These are phyloP conservation scores for Leucophora obtusa DNA, from an alignment of 2,888 invertebrate genomes.

Conservation along the genomic window DNA sequence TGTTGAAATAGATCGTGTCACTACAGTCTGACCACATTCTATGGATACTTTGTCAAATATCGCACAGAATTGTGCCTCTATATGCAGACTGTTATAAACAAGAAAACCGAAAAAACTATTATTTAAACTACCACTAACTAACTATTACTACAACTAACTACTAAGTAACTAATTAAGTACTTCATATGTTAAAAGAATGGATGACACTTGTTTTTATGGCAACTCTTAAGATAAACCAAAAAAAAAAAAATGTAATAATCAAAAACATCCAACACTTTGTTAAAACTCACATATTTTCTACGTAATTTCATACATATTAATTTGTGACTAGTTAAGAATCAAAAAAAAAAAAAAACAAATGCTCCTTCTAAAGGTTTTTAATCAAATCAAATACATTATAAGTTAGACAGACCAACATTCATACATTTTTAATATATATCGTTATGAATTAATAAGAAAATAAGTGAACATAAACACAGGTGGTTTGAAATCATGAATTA, in stretches of 20 bases:
- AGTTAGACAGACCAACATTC: slow-evolving; percentile 8
- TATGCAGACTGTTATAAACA: slow-evolving; percentile 59
- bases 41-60: slow-evolving; percentile 66
- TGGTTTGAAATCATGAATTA: no score
- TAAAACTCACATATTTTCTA: slow-evolving; percentile 63
- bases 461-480: no score
- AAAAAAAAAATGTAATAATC: slow-evolving; percentile 10
- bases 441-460: neutral
- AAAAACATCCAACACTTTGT: slow-evolving; percentile 50
- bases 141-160: slow-evolving; percentile 36
- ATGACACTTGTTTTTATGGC: slow-evolving; percentile 61
- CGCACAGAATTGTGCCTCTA: slow-evolving; percentile 78
- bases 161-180: slow-evolving; percentile 19
- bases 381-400: neutral
- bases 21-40: slow-evolving; percentile 87
- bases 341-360: slow-evolving; percentile 7
- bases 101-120: neutral
- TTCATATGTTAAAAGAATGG: slow-evolving; percentile 2
- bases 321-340: slow-evolving; percentile 52
- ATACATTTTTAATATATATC: no score
- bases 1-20: slow-evolving; percentile 93
- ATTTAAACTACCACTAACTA: neutral
- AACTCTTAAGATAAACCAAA: slow-evolving; percentile 48
- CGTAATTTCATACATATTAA: slow-evolving; percentile 48
- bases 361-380: slow-evolving; percentile 50